Conservation (phyloP, 2,888 invertebrate genomes). For the Phengaris arion region DNA sequence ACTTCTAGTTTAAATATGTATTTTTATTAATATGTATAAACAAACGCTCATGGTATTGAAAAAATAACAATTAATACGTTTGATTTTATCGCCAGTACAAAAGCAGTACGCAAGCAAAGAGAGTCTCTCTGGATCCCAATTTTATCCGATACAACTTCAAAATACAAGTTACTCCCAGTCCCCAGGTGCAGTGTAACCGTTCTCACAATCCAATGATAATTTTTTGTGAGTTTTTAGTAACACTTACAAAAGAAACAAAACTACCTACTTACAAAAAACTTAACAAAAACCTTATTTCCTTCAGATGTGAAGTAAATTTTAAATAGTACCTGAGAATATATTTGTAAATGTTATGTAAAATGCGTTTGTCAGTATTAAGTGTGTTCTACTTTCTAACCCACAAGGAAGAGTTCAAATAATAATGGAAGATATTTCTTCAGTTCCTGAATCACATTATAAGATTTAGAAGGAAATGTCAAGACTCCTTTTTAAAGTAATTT, state of each 20-base stretch:
- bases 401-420: background rate
- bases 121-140: background rate
- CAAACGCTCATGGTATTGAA: background rate
- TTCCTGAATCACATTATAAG: background rate
- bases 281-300: background rate
- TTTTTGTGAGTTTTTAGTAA: background rate
- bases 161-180: background rate
- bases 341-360: background rate
- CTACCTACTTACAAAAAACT: background rate
- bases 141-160: background rate
- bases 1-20: background rate
- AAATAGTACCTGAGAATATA: background rate
- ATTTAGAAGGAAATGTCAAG: background rate
- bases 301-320: background rate
- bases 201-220: background rate
- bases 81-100: background rate
- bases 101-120: background rate
- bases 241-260: too few species aligned
- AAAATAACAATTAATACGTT: background rate
- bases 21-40: background rate
- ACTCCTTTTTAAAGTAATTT: background rate
- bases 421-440: background rate
- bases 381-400: background rate
- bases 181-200: background rate
- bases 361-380: too few species aligned